A percentile compares a stretch with the other conserved stretches of the same genome.
Conservation (phyloP, 2,113 vertebrate genomes). For the Columba janthina region DNA sequence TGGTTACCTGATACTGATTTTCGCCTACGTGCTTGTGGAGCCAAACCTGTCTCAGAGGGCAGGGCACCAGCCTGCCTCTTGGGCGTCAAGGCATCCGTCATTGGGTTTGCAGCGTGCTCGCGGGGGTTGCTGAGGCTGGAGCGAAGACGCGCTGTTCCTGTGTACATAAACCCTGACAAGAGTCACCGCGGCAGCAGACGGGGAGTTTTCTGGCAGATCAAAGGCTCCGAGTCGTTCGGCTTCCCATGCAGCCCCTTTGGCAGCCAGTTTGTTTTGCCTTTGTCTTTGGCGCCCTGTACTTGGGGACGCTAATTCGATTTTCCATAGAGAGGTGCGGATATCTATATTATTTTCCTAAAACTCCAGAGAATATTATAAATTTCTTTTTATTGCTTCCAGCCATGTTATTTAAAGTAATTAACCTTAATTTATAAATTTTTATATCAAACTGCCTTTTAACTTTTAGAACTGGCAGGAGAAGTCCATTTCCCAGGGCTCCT, state of each 20-base stretch:
- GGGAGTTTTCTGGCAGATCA: background rate
- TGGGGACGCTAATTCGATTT: constrained; percentile 55
- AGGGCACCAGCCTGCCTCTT: background rate
- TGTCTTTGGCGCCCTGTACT: constrained; percentile 64
- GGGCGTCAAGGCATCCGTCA: background rate
- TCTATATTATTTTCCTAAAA: constrained; percentile 81
- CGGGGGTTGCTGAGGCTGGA: background rate
- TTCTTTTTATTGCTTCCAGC: constrained; percentile 87
- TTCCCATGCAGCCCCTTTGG: constrained; percentile 5
- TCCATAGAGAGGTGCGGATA: constrained; percentile 71
- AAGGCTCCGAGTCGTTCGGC: background rate
- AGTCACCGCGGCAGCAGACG: background rate
- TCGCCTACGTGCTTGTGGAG: background rate
- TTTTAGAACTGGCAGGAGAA: constrained; percentile 84
- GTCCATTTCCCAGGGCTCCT: constrained; percentile 93
- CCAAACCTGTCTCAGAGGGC: background rate
- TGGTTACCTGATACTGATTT: background rate
- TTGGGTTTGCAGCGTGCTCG: background rate
- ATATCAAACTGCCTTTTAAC: constrained; percentile 95
- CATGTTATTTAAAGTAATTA: constrained; percentile 99
- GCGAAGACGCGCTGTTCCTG: background rate
- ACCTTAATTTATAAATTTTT: constrained; percentile 99
- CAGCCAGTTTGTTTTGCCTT: constrained; percentile 27
- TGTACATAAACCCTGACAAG: background rate
- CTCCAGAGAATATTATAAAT: constrained; percentile 88